Percentiles rank a stretch among this genome's conserved stretches.
These are phyloP conservation scores for Phalacrocorax brasilianus DNA, from an alignment of 2,113 vertebrate genomes.

Conservation along the genomic window DNA sequence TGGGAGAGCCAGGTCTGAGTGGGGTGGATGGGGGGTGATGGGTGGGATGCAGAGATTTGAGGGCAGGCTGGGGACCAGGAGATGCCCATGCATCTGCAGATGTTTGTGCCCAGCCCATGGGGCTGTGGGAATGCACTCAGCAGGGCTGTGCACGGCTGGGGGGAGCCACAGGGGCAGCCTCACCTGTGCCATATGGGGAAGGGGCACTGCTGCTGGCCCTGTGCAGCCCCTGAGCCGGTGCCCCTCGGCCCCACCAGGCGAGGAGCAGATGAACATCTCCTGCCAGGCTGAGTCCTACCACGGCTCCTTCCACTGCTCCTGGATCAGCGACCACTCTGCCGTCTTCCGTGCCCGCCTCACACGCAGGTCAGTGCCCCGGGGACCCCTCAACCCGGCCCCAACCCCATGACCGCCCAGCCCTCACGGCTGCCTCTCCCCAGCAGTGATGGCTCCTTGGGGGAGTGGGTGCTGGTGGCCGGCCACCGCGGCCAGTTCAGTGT, in stretches of 20 bases:
- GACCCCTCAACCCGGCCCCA: accelerated
- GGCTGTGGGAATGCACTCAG: accelerated
- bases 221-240: accelerated
- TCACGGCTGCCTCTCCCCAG: neutral
- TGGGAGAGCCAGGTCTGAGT: accelerated
- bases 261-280: neutral
- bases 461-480: neutral
- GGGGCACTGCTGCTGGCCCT: accelerated
- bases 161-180: neutral
- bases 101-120: accelerated
- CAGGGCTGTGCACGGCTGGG: accelerated
- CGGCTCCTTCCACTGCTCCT: constrained; percentile 23
- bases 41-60: neutral
- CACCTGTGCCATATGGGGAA: accelerated
- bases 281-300: constrained; percentile 40
- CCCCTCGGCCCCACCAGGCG: accelerated
- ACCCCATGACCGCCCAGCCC: accelerated
- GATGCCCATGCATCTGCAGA: accelerated
- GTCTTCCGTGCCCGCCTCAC: neutral
- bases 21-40: neutral
- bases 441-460: neutral
- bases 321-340: neutral
- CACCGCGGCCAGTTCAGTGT: accelerated
- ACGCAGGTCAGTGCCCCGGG: neutral
- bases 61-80: neutral